Evolutionary conservation across 2,888 invertebrate species (phyloP).

Genomic region (Temnothorax rugatulus): DNA sequence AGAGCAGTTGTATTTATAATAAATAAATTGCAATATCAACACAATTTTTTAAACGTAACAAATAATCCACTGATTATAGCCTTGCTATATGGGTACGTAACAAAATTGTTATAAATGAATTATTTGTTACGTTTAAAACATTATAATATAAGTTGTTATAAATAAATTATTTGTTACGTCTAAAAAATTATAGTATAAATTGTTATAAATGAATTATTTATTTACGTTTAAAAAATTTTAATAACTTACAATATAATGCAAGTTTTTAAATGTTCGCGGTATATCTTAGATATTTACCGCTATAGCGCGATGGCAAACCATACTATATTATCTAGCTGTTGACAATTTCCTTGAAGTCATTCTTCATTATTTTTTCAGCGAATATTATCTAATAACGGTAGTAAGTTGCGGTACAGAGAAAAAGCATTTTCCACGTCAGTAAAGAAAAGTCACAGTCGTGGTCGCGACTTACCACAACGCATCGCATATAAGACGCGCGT

Average conservation of each 20-base stretch:
- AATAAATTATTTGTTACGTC: too few species aligned
- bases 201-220: too few species aligned
- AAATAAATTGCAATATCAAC: background rate
- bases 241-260: too few species aligned
- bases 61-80: background rate
- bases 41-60: background rate
- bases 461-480: background rate
- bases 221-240: too few species aligned
- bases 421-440: slow-evolving; percentile 41
- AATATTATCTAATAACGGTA: slow-evolving; percentile 41
- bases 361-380: slow-evolving; percentile 39
- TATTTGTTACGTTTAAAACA: too few species aligned
- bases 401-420: slow-evolving; percentile 10
- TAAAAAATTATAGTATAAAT: too few species aligned
- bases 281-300: background rate
- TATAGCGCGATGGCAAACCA: background rate
- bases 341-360: slow-evolving; percentile 31
- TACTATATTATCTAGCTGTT: slow-evolving; percentile 13
- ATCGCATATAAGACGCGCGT: slow-evolving; percentile 5
- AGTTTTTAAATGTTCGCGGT: background rate
- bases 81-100: background rate
- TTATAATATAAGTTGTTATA: too few species aligned
- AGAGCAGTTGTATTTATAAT: background rate
- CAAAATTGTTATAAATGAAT: too few species aligned
- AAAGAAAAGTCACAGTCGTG: slow-evolving; percentile 19